Evolutionary conservation across 1,140 invertebrate genomes (phyloP).

Genomic region (Drosophila athabasca): DNA sequence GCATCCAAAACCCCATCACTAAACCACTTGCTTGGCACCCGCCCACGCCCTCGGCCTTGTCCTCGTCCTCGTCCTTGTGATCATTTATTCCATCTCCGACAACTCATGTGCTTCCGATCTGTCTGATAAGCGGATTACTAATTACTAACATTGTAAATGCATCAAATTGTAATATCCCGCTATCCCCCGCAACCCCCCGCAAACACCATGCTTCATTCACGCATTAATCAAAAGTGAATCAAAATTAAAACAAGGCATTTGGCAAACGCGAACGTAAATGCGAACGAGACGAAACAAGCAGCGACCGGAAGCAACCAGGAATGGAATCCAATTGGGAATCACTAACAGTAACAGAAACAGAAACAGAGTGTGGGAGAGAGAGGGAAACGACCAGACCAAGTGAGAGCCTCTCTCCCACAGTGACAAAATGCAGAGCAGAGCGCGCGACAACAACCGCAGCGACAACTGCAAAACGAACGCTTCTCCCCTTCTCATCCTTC

Average conservation of each 20-base stretch:
- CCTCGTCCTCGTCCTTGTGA: constrained; percentile 36
- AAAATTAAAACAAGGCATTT: constrained; percentile 56
- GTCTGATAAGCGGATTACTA: constrained; percentile 28
- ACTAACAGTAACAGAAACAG: constrained; percentile 4
- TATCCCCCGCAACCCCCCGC: no score
- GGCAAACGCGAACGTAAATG: constrained; percentile 35
- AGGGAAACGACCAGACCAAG: not conserved
- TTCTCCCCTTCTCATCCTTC: not conserved
- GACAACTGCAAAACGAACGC: no score
- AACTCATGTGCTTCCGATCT: constrained; percentile 15
- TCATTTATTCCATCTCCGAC: not conserved
- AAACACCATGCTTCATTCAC: not conserved
- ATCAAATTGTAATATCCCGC: no score
- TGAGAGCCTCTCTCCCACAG: no score
- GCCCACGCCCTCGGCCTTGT: no score
- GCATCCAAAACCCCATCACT: no score
- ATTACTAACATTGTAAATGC: constrained; percentile 17
- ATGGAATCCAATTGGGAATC: constrained; percentile 33
- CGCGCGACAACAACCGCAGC: no score
- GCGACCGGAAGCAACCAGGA: constrained; percentile 44
- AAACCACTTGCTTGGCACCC: constrained; percentile 1
- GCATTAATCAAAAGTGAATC: constrained; percentile 53
- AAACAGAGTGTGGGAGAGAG: not conserved
- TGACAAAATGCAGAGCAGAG: no score
- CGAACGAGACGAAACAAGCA: not conserved